Percentiles rank a stretch among this genome's conserved stretches.
These are phyloP conservation scores for Acanthococcus lagerstroemiae DNA, from an alignment of 2,888 invertebrate genomes.

Conservation along the genomic window DNA sequence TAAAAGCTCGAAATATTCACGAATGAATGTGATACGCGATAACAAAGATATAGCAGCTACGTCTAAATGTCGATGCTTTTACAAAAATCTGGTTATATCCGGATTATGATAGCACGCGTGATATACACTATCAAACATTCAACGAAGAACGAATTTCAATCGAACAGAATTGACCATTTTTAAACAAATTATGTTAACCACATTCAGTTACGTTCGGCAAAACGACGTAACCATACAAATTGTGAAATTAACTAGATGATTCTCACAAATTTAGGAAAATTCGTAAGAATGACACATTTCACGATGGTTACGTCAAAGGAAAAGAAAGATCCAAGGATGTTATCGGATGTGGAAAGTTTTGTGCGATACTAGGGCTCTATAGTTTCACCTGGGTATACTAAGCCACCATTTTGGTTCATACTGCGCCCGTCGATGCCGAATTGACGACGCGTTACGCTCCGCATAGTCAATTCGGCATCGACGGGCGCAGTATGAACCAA, in stretches of 20 bases:
- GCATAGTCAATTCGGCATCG: too few species aligned
- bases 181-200: background rate
- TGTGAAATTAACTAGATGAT: background rate
- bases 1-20: constrained; percentile 13
- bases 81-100: constrained; percentile 26
- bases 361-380: too few species aligned
- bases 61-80: background rate
- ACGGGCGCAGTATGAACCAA: too few species aligned
- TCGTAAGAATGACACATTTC: constrained; percentile 11
- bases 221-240: background rate
- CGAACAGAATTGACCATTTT: constrained; percentile 22
- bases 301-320: constrained; percentile 16
- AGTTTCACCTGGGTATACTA: too few species aligned
- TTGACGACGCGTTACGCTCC: too few species aligned
- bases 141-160: constrained; percentile 21
- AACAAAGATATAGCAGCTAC: background rate
- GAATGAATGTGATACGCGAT: background rate
- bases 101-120: constrained; percentile 24
- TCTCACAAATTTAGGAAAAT: background rate
- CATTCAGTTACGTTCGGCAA: background rate
- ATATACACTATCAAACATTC: background rate
- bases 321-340: constrained; percentile 1
- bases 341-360: too few species aligned
- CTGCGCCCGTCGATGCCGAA: too few species aligned
- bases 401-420: too few species aligned